Evolutionary conservation across 2,797 vertebrate species (phyloP).

Genomic region (Characodon lateralis): DNA sequence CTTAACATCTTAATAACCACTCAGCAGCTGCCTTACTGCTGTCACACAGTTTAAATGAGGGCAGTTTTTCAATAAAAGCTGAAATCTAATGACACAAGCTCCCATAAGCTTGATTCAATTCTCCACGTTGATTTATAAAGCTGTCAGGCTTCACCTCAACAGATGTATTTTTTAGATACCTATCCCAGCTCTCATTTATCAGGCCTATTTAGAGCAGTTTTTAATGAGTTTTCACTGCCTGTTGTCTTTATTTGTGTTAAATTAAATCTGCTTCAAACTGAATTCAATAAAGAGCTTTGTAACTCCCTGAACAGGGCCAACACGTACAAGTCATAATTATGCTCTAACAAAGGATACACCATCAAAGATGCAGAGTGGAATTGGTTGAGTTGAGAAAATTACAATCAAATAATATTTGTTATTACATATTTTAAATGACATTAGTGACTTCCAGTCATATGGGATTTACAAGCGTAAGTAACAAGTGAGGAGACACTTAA

Average conservation of each 20-base stretch:
- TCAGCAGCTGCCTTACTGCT: not conserved
- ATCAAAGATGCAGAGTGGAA: slow-evolving; percentile 48
- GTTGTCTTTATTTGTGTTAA: slow-evolving; percentile 67
- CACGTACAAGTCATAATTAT: slow-evolving; percentile 60
- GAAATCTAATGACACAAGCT: slow-evolving; percentile 42
- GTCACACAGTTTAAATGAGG: slow-evolving; percentile 23
- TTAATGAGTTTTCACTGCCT: slow-evolving; percentile 62
- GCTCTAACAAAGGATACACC: slow-evolving; percentile 53
- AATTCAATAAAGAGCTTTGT: slow-evolving; percentile 62
- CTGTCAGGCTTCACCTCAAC: slow-evolving; percentile 46
- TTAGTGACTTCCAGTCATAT: slow-evolving; percentile 2
- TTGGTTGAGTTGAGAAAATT: slow-evolving; percentile 22
- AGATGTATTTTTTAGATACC: slow-evolving; percentile 40
- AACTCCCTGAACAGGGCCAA: slow-evolving; percentile 49
- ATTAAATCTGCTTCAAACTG: slow-evolving; percentile 64
- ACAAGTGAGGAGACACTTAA: not conserved
- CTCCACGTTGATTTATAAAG: slow-evolving; percentile 50
- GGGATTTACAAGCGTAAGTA: not conserved
- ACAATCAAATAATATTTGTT: slow-evolving; percentile 13
- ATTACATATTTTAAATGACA: slow-evolving; percentile 18
- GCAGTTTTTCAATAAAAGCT: slow-evolving; percentile 25
- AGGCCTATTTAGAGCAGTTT: slow-evolving; percentile 50
- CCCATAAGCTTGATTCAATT: slow-evolving; percentile 54
- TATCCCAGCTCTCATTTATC: slow-evolving; percentile 47
- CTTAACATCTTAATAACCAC: slow-evolving; percentile 23